Evolutionary conservation across 2,888 invertebrate species (phyloP), one percentile per base, ranked within the genome.

Genomic region (Dicyrtomina minuta): DNA sequence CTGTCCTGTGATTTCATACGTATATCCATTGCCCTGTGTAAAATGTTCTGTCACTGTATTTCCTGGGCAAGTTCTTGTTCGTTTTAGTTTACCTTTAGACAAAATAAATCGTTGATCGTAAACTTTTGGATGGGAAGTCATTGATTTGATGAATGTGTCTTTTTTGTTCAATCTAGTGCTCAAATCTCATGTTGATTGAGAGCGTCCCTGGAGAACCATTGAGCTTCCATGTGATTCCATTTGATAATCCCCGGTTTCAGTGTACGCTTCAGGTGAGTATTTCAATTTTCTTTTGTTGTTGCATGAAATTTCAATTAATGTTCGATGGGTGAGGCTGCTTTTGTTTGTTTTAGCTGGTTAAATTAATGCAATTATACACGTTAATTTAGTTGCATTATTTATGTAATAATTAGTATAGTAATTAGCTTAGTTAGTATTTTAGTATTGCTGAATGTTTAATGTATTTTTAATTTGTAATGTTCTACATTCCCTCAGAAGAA

Each of bases 101-200:
- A n/a, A 59, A 58, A 59, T 43, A 59, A 59, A 59, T 59, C 59
- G 59, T 39, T 43, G 13, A 24, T 59, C 61, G 61, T 61, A 17
- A 43, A 44, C 26, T n/a, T n/a, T 43, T 44, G 24, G 24, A 43
- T 27, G 17, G 49, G 33, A 56, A 56, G 27, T 56, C 27, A 22
- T 65, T 65, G 49, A 61, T 46, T 61, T 61, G 64, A 65, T 65
- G 64, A 65, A 65, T 65, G 53, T 53, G 53, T 65, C 53, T 65
- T 41, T 65, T 51, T 61, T 41, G 61, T 53, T 61, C 62, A 43
- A 61, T 68, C 59, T 60, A 97, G 96, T 96, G 96, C 84, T 95
- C 95, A 80, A 96, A 96, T 84, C 86, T 97, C 85, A 97, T 97
- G 96, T 83, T 97, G 72, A 94, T 96, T 78, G 97, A 97, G 82